Conservation (phyloP, 1,140 invertebrate genomes). For the Drosophila aff. region DNA sequence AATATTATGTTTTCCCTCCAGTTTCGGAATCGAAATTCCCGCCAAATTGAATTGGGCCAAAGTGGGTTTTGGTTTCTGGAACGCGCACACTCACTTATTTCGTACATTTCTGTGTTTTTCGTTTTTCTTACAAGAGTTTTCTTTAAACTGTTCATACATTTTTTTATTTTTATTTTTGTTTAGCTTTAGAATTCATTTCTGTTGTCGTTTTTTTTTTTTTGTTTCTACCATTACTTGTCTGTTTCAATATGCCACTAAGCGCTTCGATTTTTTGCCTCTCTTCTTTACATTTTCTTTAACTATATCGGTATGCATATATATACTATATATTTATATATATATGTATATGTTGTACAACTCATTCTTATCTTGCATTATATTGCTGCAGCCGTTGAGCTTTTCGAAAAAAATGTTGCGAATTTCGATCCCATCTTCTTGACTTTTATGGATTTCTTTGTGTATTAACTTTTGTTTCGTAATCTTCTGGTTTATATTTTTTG, state of each 20-base stretch:
- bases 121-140: slow-evolving; percentile 46
- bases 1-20: slow-evolving; percentile 6
- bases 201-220: slow-evolving; percentile 6
- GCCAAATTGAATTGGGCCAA: slow-evolving; percentile 15
- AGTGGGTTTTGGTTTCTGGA: slow-evolving; percentile 40
- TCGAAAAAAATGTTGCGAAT: slow-evolving; percentile 38
- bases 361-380: slow-evolving; percentile 44
- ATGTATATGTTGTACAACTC: slow-evolving; percentile 65
- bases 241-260: slow-evolving; percentile 49
- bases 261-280: slow-evolving; percentile 36
- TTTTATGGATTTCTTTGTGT: slow-evolving; percentile 12
- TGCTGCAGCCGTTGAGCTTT: slow-evolving; percentile 34
- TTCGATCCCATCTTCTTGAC: slow-evolving; percentile 1
- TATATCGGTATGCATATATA: slow-evolving; percentile 45
- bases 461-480: slow-evolving; percentile 6
- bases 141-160: slow-evolving; percentile 27
- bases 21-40: slow-evolving; percentile 18
- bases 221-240: slow-evolving; percentile 28
- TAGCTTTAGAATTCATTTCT: slow-evolving; percentile 36
- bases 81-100: slow-evolving; percentile 38
- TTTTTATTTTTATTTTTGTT: slow-evolving; percentile 29
- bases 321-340: slow-evolving; percentile 34
- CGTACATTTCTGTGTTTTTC: slow-evolving; percentile 24
- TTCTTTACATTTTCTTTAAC: slow-evolving; percentile 74
- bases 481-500: background rate